Evolutionary conservation across 2,113 vertebrate genomes (phyloP).

Genomic region (Chaetodon trifascialis): DNA sequence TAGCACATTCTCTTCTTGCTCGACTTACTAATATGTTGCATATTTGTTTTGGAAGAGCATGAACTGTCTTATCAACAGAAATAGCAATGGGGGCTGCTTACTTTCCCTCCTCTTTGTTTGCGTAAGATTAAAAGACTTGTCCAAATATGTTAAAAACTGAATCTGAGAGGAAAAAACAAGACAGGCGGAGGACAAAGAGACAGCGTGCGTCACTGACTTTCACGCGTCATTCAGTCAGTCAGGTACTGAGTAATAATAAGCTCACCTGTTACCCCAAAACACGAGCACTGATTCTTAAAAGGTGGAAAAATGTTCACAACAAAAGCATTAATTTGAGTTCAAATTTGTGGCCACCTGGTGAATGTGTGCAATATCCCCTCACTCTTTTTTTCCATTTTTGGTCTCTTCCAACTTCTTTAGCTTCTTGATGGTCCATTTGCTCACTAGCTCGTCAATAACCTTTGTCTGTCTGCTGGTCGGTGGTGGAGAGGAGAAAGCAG

Average conservation of each 20-base stretch:
- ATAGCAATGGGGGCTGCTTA: constrained; percentile 45
- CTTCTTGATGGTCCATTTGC: no score
- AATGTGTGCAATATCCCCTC: neutral
- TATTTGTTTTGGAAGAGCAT: constrained; percentile 65
- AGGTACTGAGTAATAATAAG: neutral
- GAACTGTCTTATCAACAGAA: constrained; percentile 57
- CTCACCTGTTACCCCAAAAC: no score
- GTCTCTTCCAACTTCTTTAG: no score
- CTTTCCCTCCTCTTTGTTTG: constrained; percentile 65
- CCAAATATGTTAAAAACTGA: constrained; percentile 63
- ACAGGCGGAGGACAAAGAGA: constrained; percentile 52
- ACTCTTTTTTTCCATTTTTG: neutral
- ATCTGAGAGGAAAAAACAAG: constrained; percentile 32
- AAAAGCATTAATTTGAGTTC: no score
- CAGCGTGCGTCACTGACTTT: neutral
- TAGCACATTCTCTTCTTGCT: constrained; percentile 28
- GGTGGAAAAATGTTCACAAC: neutral
- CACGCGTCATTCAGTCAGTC: no score
- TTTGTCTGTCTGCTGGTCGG: no score
- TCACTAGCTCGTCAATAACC: no score
- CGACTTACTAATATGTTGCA: constrained; percentile 31
- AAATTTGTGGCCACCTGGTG: no score
- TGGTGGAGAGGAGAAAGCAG: no score
- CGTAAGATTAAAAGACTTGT: constrained; percentile 61
- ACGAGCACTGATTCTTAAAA: neutral